Base-by-base conservation (phyloP, 2,113 vertebrate genomes). In the Vanacampus margaritifer region DNA sequence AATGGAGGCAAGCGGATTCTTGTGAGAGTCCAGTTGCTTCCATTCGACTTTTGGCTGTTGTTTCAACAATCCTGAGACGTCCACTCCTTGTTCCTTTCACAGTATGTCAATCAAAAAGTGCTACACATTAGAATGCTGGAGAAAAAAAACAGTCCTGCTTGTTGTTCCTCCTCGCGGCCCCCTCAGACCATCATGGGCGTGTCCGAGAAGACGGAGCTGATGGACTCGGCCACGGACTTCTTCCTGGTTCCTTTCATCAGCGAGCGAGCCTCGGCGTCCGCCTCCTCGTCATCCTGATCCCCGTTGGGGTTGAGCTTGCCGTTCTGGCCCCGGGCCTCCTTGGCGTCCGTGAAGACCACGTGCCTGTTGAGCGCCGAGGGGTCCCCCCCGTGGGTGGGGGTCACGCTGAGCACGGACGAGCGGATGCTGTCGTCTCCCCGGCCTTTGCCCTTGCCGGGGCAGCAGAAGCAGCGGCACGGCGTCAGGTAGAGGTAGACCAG, bases 401-500 rank as follows among this genome's bases (percentile, higher is more conserved):
- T 95, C 75, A 93, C 91, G 28, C 96, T 99, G 71, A 99, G 95
- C 90, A 95, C 94, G 0, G 96, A 98, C 11, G 96, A 98, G 82
- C 94, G 95, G 85, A 96, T 94, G 85, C 96, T 98, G 87, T 97
- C 96, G 23, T 95, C 95, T 0, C 93, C 93, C 0, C 91, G 91
- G 1, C 84, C 70, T 39, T 94, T 91, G 0, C 91, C 87, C 58
- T 94, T 96, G 61, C 91, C 91, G 0, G 93, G 90, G 82, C 97
- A 98, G 87, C 95, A 95, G 74, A 90, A 91, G 86, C 96, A 98
- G 79, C 93, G 95, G 63, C 97, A 99, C 0, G 97, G 97, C 0
- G 97, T 98, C 82, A 99, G 89, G 84, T 97, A 99, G 81, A 99
- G 91, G 80, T 98, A 99, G 86, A 98, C 95, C 68, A 98, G 93